Evolutionary conservation across 2,113 vertebrate species (phyloP).

Genomic region (Neomonachus schauinslandi): DNA sequence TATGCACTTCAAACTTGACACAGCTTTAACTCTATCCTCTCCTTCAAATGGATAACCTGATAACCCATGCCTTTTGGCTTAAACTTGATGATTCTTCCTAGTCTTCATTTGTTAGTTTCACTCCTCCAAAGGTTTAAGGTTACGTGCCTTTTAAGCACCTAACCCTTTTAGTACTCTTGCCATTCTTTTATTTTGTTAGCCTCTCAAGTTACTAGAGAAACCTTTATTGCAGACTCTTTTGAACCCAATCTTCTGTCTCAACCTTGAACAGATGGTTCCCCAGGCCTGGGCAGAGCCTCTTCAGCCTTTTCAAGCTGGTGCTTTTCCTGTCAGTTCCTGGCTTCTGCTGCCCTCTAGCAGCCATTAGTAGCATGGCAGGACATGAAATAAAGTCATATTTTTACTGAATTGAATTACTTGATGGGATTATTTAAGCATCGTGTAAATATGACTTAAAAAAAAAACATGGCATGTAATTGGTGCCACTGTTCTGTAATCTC

Average conservation of each 20-base stretch:
- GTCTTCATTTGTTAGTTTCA: background rate
- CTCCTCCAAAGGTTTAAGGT: background rate
- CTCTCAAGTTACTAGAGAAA: constrained; percentile 20
- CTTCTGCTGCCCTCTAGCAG: constrained; percentile 81
- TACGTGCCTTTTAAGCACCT: background rate
- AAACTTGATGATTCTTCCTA: background rate
- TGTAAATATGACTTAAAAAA: background rate
- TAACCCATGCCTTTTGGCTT: background rate
- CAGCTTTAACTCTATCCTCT: background rate
- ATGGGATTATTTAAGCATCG: background rate
- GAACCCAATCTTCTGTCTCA: constrained; percentile 38
- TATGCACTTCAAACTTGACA: background rate
- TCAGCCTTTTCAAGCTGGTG: background rate
- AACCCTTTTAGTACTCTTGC: background rate
- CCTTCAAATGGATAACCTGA: background rate
- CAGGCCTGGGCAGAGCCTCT: background rate
- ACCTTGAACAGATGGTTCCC: background rate
- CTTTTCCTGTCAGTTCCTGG: constrained; percentile 55
- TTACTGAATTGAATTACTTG: background rate
- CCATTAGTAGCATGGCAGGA: constrained; percentile 57
- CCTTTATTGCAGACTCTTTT: constrained; percentile 17
- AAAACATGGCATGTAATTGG: background rate
- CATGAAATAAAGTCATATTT: constrained; percentile 14
- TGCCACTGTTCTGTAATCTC: background rate
- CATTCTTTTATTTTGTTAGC: background rate